Conservation (phyloP, 30 jellyfish, hydroid and myxozoan genomes). For the Catostylus mosaicus region DNA sequence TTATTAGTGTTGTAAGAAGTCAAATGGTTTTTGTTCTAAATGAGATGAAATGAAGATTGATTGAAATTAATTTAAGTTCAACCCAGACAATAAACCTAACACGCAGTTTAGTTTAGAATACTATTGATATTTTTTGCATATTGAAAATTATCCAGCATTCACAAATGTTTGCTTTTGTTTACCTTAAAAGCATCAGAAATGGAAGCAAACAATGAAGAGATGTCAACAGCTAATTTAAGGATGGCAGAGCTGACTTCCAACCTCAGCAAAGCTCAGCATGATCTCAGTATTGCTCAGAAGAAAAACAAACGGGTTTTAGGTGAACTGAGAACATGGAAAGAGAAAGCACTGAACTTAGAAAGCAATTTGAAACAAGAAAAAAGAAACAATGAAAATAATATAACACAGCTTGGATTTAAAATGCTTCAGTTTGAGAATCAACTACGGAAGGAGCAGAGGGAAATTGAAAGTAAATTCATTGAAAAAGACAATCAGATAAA, state of each 20-base stretch:
- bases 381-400: constrained; percentile 22
- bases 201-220: not conserved
- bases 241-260: constrained; percentile 1
- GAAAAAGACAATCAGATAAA: constrained; percentile 58
- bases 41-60: too few relatives aligned
- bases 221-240: constrained; percentile 1
- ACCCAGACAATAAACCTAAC: too few relatives aligned
- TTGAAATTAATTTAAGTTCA: too few relatives aligned
- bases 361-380: constrained; percentile 33
- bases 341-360: constrained; percentile 19
- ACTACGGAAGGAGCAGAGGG: constrained; percentile 65
- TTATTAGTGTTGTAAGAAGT: too few relatives aligned
- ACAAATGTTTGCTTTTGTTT: not conserved
- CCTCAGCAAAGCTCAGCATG: constrained; percentile 29
- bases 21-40: too few relatives aligned
- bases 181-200: not conserved
- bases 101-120: too few relatives aligned
- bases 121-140: too few relatives aligned
- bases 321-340: constrained; percentile 53
- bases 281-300: constrained; percentile 24
- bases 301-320: constrained; percentile 7
- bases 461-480: constrained; percentile 44
- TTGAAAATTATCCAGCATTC: too few relatives aligned
- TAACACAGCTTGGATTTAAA: constrained; percentile 56
- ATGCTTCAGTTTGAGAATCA: constrained; percentile 72